Conservation (phyloP, 2,113 vertebrate species). For the Loxodonta africana region DNA sequence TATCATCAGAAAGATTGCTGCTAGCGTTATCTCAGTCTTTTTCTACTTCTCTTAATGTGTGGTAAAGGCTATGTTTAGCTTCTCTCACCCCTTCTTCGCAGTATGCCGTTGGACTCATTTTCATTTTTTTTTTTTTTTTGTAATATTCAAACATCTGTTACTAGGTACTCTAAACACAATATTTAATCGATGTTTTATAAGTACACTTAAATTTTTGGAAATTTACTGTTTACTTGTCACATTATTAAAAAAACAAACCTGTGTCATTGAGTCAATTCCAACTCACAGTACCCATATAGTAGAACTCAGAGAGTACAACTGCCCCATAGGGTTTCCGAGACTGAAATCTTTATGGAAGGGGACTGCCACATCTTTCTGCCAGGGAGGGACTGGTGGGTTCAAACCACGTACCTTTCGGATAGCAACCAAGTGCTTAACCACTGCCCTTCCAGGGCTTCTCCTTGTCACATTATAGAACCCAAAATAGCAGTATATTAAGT, state of each 20-base stretch:
- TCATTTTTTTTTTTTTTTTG: not conserved
- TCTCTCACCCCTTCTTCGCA: not conserved
- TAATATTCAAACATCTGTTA: not conserved
- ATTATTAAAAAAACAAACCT: too few species aligned
- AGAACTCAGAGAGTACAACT: too few species aligned
- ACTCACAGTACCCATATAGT: too few species aligned
- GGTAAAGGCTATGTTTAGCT: not conserved
- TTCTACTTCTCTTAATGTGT: not conserved
- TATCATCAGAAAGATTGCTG: not conserved
- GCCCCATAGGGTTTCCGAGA: too few species aligned
- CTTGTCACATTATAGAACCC: not conserved
- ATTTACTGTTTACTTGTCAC: not conserved
- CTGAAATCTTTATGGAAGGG: too few species aligned
- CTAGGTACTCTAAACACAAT: not conserved
- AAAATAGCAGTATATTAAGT: not conserved
- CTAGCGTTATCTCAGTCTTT: not conserved
- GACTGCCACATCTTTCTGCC: too few species aligned
- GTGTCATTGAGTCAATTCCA: too few species aligned
- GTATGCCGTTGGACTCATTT: not conserved
- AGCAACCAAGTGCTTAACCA: too few species aligned
- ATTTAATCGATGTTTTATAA: not conserved
- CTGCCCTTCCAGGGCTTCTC: too few species aligned
- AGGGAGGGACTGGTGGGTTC: too few species aligned
- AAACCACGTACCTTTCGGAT: too few species aligned
- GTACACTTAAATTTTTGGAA: constrained; percentile 28